phyloP scores from a whole-genome alignment of 2,113 vertebrate genomes.

The Leptobrachium leishanense region DNA sequence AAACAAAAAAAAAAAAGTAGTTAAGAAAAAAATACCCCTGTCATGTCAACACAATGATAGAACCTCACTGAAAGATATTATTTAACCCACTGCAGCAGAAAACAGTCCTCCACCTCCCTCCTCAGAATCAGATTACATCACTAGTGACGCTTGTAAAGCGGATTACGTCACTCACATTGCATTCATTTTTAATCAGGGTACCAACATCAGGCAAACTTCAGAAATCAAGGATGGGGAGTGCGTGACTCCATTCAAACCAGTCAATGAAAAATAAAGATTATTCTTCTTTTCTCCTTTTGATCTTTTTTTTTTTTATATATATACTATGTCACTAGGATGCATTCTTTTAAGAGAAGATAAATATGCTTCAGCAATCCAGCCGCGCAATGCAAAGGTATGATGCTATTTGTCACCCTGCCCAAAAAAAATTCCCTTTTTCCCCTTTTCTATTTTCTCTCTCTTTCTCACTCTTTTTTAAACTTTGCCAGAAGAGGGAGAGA shows the following conservation, averaged over 20 bases:
- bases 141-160: not conserved
- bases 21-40: no score
- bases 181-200: conserved; percentile 35
- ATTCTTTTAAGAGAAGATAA: conserved; percentile 72
- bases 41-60: no score
- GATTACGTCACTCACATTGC: conserved; percentile 20
- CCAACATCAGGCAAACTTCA: conserved; percentile 30
- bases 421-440: no score
- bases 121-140: not conserved
- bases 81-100: no score
- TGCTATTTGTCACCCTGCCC: conserved; percentile 98
- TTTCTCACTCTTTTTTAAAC: conserved; percentile 97
- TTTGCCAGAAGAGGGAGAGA: conserved; percentile 94
- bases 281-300: no score
- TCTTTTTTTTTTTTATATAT: conserved; percentile 56
- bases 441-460: no score
- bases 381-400: conserved; percentile 89
- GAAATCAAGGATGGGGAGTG: conserved; percentile 29
- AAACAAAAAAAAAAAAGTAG: no score
- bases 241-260: conserved; percentile 57
- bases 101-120: no score
- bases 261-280: no score
- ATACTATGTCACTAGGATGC: conserved; percentile 68
- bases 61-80: no score
- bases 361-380: conserved; percentile 76